phyloP scores from a whole-genome alignment of 2,797 vertebrate genomes.

The Leuciscus waleckii region DNA sequence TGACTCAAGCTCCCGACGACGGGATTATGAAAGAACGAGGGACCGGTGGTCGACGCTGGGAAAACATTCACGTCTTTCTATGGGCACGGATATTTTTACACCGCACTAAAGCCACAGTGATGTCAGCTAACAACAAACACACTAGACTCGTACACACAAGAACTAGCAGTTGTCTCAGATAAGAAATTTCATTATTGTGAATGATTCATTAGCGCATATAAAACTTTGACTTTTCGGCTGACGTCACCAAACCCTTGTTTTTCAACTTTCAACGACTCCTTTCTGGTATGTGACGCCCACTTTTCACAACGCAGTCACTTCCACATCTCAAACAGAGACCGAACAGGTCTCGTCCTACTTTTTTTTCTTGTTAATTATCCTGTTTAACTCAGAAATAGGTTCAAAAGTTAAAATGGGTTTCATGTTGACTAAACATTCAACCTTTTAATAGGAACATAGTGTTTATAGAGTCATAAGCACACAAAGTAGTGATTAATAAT shows the following conservation, averaged over 20 bases:
- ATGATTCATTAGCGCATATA: background rate
- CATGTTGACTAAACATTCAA: background rate
- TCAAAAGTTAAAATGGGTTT: background rate
- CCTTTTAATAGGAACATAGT: background rate
- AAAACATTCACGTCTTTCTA: conserved; percentile 10
- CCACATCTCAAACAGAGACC: background rate
- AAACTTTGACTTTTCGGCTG: background rate
- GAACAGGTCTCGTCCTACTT: too few species aligned
- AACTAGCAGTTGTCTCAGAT: background rate
- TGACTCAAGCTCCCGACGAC: conserved; percentile 1
- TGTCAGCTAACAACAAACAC: background rate
- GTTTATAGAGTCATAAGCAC: background rate
- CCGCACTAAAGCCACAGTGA: conserved; percentile 8
- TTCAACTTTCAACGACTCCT: background rate
- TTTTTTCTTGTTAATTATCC: background rate
- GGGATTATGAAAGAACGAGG: background rate
- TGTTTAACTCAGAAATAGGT: background rate
- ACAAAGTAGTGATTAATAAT: background rate
- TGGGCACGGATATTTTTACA: conserved; percentile 37
- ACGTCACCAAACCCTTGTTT: background rate
- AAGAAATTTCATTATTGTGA: background rate
- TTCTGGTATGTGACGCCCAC: background rate
- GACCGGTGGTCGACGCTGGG: background rate
- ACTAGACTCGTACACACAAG: background rate
- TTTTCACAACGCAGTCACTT: background rate